These are phyloP conservation scores for Drosophila tristis DNA, from an alignment of 1,140 invertebrate genomes.

Conservation along the genomic window DNA sequence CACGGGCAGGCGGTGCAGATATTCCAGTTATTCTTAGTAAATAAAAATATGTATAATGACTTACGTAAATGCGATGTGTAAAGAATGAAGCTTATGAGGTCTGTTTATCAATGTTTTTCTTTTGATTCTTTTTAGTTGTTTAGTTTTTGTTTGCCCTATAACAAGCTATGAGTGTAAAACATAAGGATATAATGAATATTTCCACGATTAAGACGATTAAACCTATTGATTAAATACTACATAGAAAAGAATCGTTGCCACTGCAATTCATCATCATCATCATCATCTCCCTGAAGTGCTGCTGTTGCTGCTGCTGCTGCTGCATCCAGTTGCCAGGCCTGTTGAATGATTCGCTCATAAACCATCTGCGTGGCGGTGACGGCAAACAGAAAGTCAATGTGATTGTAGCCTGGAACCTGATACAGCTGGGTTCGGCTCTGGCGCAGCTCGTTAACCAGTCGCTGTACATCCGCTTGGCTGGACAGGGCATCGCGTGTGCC, in stretches of 20 bases:
- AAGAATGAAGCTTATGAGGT: slow-evolving; percentile 73
- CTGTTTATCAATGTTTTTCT: slow-evolving; percentile 60
- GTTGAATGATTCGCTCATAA: slow-evolving; percentile 66
- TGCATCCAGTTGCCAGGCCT: slow-evolving; percentile 47
- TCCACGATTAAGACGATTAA: slow-evolving; percentile 12
- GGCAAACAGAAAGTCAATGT: slow-evolving; percentile 75
- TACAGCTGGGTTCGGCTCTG: slow-evolving; percentile 55
- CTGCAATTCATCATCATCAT: background rate
- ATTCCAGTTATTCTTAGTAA: slow-evolving; percentile 55
- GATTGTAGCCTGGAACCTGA: slow-evolving; percentile 71
- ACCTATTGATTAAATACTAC: slow-evolving; percentile 8
- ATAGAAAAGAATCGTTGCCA: background rate
- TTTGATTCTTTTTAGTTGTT: slow-evolving; percentile 50
- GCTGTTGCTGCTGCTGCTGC: background rate
- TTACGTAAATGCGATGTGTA: slow-evolving; percentile 68
- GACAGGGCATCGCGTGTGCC: slow-evolving; percentile 62
- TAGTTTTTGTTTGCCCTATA: slow-evolving; percentile 51
- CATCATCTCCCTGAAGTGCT: slow-evolving; percentile 1
- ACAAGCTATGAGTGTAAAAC: slow-evolving; percentile 70
- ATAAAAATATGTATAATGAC: slow-evolving; percentile 54
- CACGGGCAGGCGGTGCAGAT: slow-evolving; percentile 22
- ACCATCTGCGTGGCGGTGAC: slow-evolving; percentile 54
- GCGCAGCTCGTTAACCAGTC: slow-evolving; percentile 42
- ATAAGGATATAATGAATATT: slow-evolving; percentile 23
- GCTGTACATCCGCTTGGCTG: slow-evolving; percentile 57